A percentile compares a stretch with the other conserved stretches of the same genome.
Conservation (phyloP, 1,140 invertebrate species). For the Ruditapes philippinarum region DNA sequence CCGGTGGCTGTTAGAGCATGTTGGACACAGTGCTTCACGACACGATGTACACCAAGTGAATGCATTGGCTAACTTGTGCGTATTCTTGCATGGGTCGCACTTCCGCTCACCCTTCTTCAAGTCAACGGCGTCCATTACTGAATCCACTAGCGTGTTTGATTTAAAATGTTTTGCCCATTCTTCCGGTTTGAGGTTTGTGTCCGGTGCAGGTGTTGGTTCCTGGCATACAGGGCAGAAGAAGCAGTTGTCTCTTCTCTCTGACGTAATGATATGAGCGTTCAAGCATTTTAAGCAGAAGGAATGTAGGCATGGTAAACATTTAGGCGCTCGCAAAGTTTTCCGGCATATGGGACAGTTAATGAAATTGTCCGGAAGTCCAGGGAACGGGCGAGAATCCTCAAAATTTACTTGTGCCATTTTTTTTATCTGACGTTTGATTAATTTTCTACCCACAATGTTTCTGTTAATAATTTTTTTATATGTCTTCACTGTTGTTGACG, state of each 20-base stretch:
- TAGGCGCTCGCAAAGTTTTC: conserved; percentile 33
- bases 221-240: conserved; percentile 54
- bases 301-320: conserved; percentile 54
- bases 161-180: conserved; percentile 58
- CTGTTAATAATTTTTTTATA: no score
- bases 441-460: no score
- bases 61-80: conserved; percentile 16
- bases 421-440: no score
- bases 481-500: no score
- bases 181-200: neutral
- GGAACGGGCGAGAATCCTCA: neutral
- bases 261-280: conserved; percentile 10
- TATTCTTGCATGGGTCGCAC: conserved; percentile 56
- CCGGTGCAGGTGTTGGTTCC: conserved; percentile 5
- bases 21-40: conserved; percentile 40
- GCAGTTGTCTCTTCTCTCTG: neutral
- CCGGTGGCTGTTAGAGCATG: conserved; percentile 47
- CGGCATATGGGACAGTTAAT: conserved; percentile 52
- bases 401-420: neutral
- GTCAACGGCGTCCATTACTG: conserved; percentile 19
- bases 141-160: conserved; percentile 39
- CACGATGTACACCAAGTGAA: conserved; percentile 58
- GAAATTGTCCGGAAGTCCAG: conserved; percentile 33
- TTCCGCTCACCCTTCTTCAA: conserved; percentile 42
- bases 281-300: conserved; percentile 42